Conservation (phyloP, 2,888 invertebrate genomes). For the Heliconius ethilla region DNA sequence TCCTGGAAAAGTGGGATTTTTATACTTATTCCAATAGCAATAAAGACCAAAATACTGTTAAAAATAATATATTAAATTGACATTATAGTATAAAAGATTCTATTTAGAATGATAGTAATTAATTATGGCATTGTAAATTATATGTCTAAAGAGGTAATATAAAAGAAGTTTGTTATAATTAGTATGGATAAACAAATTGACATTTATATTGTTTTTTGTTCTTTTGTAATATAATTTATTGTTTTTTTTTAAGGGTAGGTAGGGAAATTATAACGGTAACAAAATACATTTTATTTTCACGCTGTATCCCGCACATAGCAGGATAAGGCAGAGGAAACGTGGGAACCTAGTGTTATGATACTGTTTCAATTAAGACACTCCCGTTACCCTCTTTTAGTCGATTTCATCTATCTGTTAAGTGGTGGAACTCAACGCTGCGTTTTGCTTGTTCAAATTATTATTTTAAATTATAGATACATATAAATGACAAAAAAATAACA, state of each 20-base stretch:
- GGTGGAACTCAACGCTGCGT: neutral
- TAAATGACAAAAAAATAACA: neutral
- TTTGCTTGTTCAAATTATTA: neutral
- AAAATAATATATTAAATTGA: neutral
- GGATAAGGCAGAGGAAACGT: neutral
- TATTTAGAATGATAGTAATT: slow-evolving; percentile 2
- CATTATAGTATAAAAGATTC: neutral
- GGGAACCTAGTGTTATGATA: too few relatives aligned
- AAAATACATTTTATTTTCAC: too few relatives aligned
- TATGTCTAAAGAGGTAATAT: neutral
- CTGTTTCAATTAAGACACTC: too few relatives aligned
- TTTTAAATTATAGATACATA: too few relatives aligned
- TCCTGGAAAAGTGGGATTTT: slow-evolving; percentile 5
- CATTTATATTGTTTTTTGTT: neutral
- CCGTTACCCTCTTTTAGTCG: too few relatives aligned
- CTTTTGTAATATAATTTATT: neutral
- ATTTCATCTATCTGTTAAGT: neutral
- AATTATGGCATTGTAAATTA: neutral
- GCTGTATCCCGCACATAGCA: too few relatives aligned
- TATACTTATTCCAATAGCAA: slow-evolving; percentile 1
- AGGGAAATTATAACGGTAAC: neutral
- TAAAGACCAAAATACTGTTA: slow-evolving; percentile 12
- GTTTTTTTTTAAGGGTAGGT: neutral
- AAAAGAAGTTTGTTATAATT: neutral
- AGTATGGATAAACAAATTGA: neutral